Evolutionary conservation across 2,797 vertebrate species (phyloP), one percentile per base, ranked within the genome.

Genomic region (Propithecus perrieri): DNA sequence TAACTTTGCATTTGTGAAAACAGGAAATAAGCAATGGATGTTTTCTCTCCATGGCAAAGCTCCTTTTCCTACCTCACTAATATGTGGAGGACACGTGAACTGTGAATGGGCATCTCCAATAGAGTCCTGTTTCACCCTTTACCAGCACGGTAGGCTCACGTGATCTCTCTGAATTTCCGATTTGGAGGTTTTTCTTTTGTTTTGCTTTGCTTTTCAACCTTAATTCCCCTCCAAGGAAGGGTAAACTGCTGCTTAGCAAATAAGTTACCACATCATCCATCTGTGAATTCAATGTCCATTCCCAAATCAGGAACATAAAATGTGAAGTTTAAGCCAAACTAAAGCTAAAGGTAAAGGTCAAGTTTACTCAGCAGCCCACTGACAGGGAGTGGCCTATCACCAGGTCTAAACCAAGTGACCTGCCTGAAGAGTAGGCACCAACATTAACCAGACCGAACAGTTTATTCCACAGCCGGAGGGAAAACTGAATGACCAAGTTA

Each of bases 1-100:
- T 69, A 92, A 87, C 24, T 92, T 72, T 85, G 13, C 24, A n/a
- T 85, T 95, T 88, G 14, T n/a, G 75, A 91, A 81, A 95, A 87
- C 6, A 11, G 5, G 35, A 76, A 87, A 81, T 6, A n/a, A 53
- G 4, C 2, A 35, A 67, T 81, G 50, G 38, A 35, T 71, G 12
- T 35, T 78, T 59, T 80, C 48, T 78, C 28, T 26, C 41, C 6
- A 67, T 5, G 20, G 9, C 17, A 80, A 6, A 85, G 24, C 8
- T 28, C 24, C 71, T 55, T 84, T 57, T 55, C 11, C 38, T 30
- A 17, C 61, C 28, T 88, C 11, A 28, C 28, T 30, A 80, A 17
- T 30, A 41, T 0, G 9, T 35, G 28, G 55, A 67, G 84, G 30
- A 53, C 28, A 10, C 0, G 2, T 43, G 55, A 74, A 22, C 28